Base-by-base conservation (phyloP, 1,140 invertebrate genomes). In the Anadara kagoshimensis region DNA sequence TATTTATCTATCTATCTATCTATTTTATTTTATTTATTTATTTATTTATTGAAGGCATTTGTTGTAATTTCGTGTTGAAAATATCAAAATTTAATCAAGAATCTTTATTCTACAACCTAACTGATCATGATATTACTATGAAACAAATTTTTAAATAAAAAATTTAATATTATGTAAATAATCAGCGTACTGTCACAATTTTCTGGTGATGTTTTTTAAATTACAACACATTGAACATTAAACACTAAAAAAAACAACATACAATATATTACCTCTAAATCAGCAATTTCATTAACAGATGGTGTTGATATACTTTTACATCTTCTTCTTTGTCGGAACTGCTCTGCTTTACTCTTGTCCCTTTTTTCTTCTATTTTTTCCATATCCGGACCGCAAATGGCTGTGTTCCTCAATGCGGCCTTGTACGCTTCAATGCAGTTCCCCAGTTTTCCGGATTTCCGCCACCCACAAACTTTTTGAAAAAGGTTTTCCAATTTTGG, bases 381-480 rank as follows among this genome's bases (percentile, higher is more conserved):
- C 10, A 78, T 63, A 43, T 69, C 69, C 41, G 63, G 73, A 36
- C 71, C 61, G 70, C 71, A 78, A 44, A 75, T 49, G 26, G 76
- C 71, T 11, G 75, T 69, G 59, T 76, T 69, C 47, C 64, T 73
- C n/a, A 80, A 45, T 43, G 79, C 79, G 66, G 75, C 45, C 58
- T 70, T 76, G 20, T 80, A 80, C 10, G 79, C 76, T 76, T 80
- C 79, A 22, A 80, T 70, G 26, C 79, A 80, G 59, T 80, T 80
- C 58, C 79, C 79, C 79, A 75, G 73, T 49, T 80, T 80, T 73
- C 29, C 29, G 29, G 29, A 36, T 36, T 36, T 36, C 29, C 7
- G 2, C 7, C 7, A 36, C 29, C 7, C 29, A 36, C 29, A 36
- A 36, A 36, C 7, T 36, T 36, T 2, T 36, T 2, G 7, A 36